Evolutionary conservation across 1,140 invertebrate species (phyloP).

Genomic region (Trichoplusia ni): DNA sequence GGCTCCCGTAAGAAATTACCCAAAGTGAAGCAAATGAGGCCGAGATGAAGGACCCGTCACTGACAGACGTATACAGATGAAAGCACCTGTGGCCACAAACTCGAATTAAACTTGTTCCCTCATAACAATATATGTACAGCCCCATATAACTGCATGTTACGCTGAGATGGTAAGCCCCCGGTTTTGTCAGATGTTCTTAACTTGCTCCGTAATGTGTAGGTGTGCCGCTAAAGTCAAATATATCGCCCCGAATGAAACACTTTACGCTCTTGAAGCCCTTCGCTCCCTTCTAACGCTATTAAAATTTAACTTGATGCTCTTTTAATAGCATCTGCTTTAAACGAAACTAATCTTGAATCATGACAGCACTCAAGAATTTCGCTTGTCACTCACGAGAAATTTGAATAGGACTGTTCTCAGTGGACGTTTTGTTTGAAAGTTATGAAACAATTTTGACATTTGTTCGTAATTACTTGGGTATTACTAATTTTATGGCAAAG

Average conservation of each 20-base stretch:
- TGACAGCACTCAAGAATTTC: conserved; percentile 32
- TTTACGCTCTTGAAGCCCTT: conserved; percentile 11
- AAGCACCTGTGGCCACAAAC: conserved; percentile 33
- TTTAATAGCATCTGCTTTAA: conserved; percentile 41
- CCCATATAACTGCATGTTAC: conserved; percentile 25
- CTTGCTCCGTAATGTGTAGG: not conserved
- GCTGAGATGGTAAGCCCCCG: not conserved
- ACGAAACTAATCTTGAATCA: conserved; percentile 36
- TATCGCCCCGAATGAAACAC: conserved; percentile 26
- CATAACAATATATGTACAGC: conserved; percentile 21
- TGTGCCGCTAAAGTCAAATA: conserved; percentile 6
- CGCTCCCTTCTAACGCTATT: conserved; percentile 34
- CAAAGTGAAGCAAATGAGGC: conserved; percentile 22
- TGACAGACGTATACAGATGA: conserved; percentile 24
- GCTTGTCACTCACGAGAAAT: conserved; percentile 28
- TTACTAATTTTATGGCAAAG: no score
- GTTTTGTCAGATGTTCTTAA: conserved; percentile 24
- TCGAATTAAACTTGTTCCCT: conserved; percentile 29
- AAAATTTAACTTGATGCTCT: conserved; percentile 46
- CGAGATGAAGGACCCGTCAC: conserved; percentile 17
- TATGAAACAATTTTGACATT: no score
- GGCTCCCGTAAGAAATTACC: conserved; percentile 38
- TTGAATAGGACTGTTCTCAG: not conserved
- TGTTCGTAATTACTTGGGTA: no score
- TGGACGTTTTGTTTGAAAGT: no score